These are phyloP conservation scores for Hemitrygon akajei DNA, from an alignment of 2,797 vertebrate species.

Conservation along the genomic window DNA sequence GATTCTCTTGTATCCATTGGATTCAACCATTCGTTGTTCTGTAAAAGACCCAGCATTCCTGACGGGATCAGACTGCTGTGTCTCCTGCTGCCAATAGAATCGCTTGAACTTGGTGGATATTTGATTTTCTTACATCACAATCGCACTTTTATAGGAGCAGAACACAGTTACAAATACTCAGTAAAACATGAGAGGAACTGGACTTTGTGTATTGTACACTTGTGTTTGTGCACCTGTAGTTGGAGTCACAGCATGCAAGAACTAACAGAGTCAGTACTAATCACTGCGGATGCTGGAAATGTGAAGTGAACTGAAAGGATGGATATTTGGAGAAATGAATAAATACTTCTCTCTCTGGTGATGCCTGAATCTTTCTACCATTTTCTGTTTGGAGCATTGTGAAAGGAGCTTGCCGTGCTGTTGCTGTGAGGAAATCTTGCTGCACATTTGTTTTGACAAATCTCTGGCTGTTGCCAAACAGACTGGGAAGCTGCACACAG, in stretches of 20 bases:
- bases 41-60: background rate
- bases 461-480: background rate
- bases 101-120: background rate
- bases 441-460: background rate
- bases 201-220: background rate
- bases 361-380: too few species aligned
- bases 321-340: too few species aligned
- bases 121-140: background rate
- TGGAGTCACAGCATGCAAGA: background rate
- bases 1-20: background rate
- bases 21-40: background rate
- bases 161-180: background rate
- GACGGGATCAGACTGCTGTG: background rate
- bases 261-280: background rate
- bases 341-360: too few species aligned
- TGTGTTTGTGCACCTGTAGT: background rate
- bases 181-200: constrained; percentile 24
- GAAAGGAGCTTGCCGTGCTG: too few species aligned
- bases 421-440: background rate
- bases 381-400: too few species aligned
- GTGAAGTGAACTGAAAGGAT: too few species aligned
- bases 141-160: background rate
- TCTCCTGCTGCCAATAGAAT: background rate
- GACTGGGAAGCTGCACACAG: background rate
- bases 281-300: background rate